Evolutionary conservation across 1,140 invertebrate genomes (phyloP), one percentile per base, ranked within the genome.

Genomic region (Telenomus remus): DNA sequence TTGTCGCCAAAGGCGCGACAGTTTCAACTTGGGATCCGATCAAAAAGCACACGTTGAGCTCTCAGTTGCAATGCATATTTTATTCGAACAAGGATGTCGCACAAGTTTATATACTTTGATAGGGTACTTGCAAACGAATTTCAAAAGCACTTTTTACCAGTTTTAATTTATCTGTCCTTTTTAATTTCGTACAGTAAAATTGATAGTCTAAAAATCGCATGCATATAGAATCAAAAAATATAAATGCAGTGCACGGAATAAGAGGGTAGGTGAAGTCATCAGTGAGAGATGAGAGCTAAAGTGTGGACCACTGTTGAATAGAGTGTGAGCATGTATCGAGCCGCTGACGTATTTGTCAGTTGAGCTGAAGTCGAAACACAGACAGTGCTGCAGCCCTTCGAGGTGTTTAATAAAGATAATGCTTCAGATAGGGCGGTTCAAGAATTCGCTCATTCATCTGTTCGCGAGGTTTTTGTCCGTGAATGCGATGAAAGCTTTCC

Each of bases 321-420:
- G 72, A 46, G 60, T 44, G 59, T 35, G 60, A 44, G 60, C 42
- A 47, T 48, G 65, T 46, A 70, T 70, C 60, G 55, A 65, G 64
- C 64, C 43, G 65, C 56, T 63, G 60, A 64, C 69, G 65, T 69
- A 70, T 65, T 74, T 74, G 59, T 47, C 49, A 69, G 69, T 65
- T 69, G 60, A 68, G 71, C 35, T 33, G 53, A 51, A 70, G 65
- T 65, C 55, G 59, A 70, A 73, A 70, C 70, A 46, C 64, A 49
- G 48, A 61, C 57, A 42, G 44, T 7, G 68, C 42, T 44, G 56
- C 79, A 60, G 51, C 73, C 70, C 73, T 81, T 76, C 63, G 81
- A 86, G 84, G 85, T 87, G 84, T 87, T 87, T 87, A 87, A 87
- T 87, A 87, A 87, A 86, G 85, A 86, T 87, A 87, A 87, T 87